Conservation (phyloP, 2,113 vertebrate genomes). For the Pterophyllum scalare region DNA sequence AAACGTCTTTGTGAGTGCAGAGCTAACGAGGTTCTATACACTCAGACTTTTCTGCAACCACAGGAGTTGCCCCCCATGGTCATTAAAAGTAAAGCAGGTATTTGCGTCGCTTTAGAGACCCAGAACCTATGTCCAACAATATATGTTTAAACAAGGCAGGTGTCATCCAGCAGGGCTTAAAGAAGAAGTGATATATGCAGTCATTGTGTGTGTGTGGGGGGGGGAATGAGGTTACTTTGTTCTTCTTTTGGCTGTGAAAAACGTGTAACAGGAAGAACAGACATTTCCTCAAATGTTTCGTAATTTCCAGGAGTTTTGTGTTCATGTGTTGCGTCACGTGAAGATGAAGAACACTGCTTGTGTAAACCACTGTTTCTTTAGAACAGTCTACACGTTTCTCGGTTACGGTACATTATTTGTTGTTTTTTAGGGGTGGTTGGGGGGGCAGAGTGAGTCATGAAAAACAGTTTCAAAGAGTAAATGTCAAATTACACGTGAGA, state of each 20-base stretch:
- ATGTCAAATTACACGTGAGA: not conserved
- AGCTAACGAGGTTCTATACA: too few species aligned
- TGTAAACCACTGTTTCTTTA: not conserved
- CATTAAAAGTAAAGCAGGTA: too few species aligned
- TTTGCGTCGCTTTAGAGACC: too few species aligned
- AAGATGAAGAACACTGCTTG: not conserved
- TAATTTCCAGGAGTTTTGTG: not conserved
- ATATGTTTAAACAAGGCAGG: too few species aligned
- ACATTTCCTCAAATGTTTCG: not conserved
- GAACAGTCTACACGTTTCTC: not conserved
- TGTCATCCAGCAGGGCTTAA: too few species aligned
- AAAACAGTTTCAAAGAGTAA: not conserved
- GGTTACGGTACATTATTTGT: not conserved
- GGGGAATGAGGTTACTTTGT: not conserved
- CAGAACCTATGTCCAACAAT: too few species aligned
- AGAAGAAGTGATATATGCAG: not conserved
- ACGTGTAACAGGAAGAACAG: not conserved
- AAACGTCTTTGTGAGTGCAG: too few species aligned
- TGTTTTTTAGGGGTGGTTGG: not conserved
- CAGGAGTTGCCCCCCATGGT: too few species aligned
- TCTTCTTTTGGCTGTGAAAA: not conserved
- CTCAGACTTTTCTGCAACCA: too few species aligned
- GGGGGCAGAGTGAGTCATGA: not conserved
- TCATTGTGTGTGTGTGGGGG: not conserved
- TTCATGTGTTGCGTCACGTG: not conserved